Evolutionary conservation across 2,888 invertebrate genomes (phyloP).

Genomic region (Rhorus exstirpatorius): DNA sequence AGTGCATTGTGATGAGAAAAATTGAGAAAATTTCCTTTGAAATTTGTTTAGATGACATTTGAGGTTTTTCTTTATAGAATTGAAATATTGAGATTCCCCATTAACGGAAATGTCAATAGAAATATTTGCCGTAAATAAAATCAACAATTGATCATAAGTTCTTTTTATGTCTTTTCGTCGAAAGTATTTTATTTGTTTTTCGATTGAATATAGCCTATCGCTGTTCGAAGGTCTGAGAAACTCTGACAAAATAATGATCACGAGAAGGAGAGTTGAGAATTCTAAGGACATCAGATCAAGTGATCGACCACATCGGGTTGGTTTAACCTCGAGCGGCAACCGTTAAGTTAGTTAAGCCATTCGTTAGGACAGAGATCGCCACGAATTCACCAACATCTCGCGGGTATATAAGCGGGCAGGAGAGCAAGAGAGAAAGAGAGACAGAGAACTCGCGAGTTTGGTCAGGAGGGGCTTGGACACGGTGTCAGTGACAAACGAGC

Average conservation of each 20-base stretch:
- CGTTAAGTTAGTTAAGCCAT: conserved; percentile 76
- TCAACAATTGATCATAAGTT: no score
- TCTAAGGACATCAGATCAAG: conserved; percentile 24
- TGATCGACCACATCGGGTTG: conserved; percentile 52
- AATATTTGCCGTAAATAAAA: no score
- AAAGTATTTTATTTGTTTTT: not conserved
- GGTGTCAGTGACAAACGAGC: conserved; percentile 81
- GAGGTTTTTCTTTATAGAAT: no score
- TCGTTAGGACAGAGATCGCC: conserved; percentile 74
- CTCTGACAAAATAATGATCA: not conserved
- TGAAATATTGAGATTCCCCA: no score
- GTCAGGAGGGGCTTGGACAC: conserved; percentile 53
- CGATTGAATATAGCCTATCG: not conserved
- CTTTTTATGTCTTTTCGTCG: not conserved
- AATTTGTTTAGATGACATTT: no score
- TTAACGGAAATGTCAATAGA: no score
- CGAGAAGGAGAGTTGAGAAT: not conserved
- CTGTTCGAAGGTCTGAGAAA: conserved; percentile 4
- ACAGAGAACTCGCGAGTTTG: conserved; percentile 32
- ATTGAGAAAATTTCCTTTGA: no score
- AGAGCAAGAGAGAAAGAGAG: conserved; percentile 15
- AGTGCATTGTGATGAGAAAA: no score
- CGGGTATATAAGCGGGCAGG: conserved; percentile 38
- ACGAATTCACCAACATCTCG: conserved; percentile 60
- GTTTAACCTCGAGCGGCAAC: conserved; percentile 35